Evolutionary conservation across 2,113 vertebrate species (phyloP).

Genomic region (Garra rufa): DNA sequence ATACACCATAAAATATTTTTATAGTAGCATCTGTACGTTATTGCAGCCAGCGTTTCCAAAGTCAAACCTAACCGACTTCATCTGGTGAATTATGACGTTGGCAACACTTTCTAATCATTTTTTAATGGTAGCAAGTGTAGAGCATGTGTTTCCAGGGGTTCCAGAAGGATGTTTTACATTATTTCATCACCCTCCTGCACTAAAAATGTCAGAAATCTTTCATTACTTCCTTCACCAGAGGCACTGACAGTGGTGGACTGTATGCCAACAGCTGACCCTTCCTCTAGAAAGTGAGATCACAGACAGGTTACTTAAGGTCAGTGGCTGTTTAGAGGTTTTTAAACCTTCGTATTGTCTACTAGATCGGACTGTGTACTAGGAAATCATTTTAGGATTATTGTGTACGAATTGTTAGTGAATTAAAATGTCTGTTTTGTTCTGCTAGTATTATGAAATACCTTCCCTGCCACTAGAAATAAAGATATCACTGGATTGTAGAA

Average conservation of each 20-base stretch:
- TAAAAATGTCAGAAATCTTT: background rate
- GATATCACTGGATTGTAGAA: background rate
- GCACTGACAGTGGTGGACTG: background rate
- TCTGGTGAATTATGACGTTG: background rate
- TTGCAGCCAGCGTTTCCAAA: background rate
- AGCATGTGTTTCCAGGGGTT: background rate
- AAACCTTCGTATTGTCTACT: background rate
- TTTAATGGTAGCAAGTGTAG: background rate
- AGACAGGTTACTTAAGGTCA: conserved; percentile 48
- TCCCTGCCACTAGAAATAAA: background rate
- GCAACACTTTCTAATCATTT: background rate
- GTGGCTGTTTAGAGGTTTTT: background rate
- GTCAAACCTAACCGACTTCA: background rate
- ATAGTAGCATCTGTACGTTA: background rate
- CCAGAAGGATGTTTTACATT: conserved; percentile 15
- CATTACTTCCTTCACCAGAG: background rate
- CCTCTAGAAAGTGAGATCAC: conserved; percentile 40
- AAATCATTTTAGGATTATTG: background rate
- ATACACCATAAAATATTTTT: background rate
- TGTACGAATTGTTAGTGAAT: background rate
- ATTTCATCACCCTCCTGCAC: conserved; percentile 38
- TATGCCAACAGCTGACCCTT: conserved; percentile 47
- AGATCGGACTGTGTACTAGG: background rate
- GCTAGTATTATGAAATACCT: background rate
- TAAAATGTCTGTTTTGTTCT: background rate